phyloP scores from a whole-genome alignment of 2,797 vertebrate species.

The Pseudochirops corinnae region DNA sequence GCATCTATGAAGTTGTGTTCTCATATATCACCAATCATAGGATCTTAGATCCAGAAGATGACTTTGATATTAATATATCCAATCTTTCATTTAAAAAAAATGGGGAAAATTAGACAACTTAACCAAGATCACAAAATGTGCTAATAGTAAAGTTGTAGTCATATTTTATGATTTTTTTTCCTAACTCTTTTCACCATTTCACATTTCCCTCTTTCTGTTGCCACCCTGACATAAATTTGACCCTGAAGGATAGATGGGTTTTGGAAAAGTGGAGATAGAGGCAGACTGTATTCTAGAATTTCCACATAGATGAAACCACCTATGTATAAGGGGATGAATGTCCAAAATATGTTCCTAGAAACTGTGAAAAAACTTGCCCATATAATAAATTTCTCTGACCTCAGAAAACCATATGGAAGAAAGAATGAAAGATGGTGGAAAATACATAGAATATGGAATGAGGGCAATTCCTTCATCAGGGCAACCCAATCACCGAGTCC shows the following conservation, averaged over 20 bases:
- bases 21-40: neutral
- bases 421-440: neutral
- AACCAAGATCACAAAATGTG: slow-evolving; percentile 33
- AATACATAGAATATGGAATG: neutral
- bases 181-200: neutral
- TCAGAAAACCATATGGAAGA: neutral
- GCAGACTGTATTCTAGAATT: neutral
- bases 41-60: neutral
- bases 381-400: neutral
- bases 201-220: neutral
- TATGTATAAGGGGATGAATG: neutral
- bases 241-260: neutral
- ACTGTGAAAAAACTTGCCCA: neutral
- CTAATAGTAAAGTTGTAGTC: neutral
- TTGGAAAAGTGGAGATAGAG: slow-evolving; percentile 13
- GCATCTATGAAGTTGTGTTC: slow-evolving; percentile 4
- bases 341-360: neutral
- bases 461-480: neutral
- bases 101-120: slow-evolving; percentile 56
- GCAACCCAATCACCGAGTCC: neutral
- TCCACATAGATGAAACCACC: neutral
- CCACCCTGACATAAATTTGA: neutral
- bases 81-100: slow-evolving; percentile 63
- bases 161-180: neutral
- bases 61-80: neutral